Conservation (phyloP, 2,797 vertebrate genomes). For the Myotis pilosus region DNA sequence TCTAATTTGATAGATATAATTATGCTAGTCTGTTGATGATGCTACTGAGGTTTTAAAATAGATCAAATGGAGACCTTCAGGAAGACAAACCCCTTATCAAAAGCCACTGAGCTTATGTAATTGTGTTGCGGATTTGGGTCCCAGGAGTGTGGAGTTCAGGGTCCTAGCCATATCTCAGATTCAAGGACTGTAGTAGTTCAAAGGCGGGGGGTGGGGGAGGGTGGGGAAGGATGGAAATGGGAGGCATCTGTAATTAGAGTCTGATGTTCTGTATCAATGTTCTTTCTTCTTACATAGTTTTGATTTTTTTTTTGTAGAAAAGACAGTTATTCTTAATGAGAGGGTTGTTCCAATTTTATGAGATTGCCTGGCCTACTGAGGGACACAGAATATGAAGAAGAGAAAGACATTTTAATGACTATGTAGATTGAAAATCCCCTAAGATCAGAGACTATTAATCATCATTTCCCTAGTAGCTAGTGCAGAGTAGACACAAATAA, state of each 20-base stretch:
- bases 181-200: background rate
- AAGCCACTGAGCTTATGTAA: background rate
- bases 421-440: background rate
- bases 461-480: background rate
- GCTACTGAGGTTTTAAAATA: background rate
- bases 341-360: background rate
- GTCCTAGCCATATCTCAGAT: no score
- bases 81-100: background rate
- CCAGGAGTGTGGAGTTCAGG: background rate
- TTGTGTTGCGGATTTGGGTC: background rate
- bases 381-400: background rate
- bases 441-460: background rate
- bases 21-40: background rate
- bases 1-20: conserved; percentile 19
- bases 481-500: background rate
- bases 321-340: background rate
- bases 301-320: background rate
- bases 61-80: background rate
- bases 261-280: background rate
- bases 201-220: no score
- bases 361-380: background rate
- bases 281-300: background rate
- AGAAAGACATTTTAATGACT: conserved; percentile 29
- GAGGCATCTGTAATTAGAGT: background rate
- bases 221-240: no score